phyloP scores from a whole-genome alignment of 2,797 vertebrate genomes.

The Coreius guichenoti region DNA sequence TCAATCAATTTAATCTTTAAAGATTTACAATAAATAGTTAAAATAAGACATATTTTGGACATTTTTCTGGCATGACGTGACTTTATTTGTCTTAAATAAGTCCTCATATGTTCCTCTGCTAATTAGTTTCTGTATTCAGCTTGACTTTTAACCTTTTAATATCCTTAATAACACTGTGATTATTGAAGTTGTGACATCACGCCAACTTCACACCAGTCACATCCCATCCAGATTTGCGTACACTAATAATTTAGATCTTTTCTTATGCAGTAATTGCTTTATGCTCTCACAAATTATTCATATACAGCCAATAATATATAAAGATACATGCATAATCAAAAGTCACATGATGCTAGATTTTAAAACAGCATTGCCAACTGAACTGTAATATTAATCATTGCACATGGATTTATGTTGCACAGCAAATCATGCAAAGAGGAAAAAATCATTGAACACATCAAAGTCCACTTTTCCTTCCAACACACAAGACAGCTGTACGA shows the following conservation, averaged over 20 bases:
- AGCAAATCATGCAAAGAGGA: not conserved
- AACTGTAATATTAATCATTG: not conserved
- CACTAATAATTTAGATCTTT: not conserved
- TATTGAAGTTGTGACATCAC: not conserved
- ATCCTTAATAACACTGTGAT: not conserved
- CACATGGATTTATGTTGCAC: not conserved
- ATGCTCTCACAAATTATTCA: not conserved
- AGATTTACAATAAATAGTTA: not conserved
- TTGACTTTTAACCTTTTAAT: not conserved
- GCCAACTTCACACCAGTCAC: not conserved
- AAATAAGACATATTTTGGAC: no score
- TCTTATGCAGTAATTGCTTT: not conserved
- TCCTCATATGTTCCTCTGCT: not conserved
- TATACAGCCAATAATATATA: not conserved
- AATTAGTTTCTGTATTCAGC: conserved; percentile 1
- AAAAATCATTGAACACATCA: not conserved
- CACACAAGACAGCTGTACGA: no score
- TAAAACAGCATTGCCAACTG: not conserved
- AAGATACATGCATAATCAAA: not conserved
- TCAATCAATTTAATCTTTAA: not conserved
- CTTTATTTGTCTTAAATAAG: not conserved
- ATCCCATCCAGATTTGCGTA: not conserved
- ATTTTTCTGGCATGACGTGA: not conserved
- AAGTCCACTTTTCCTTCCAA: conserved; percentile 11
- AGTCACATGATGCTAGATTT: not conserved